Evolutionary conservation across 2,797 vertebrate genomes (phyloP).

Genomic region (Sebastes dallii): DNA sequence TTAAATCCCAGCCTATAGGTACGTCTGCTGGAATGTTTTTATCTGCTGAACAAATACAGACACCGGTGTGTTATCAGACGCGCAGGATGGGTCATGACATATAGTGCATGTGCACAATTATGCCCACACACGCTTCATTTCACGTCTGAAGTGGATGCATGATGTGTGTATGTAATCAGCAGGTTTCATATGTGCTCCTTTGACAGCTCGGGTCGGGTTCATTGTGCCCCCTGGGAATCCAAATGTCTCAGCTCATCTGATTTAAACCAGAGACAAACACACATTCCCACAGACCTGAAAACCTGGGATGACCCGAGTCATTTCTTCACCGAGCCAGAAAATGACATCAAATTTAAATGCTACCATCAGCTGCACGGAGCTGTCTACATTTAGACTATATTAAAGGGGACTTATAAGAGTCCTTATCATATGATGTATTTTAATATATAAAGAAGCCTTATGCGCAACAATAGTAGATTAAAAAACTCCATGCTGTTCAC

Average conservation of each 20-base stretch:
- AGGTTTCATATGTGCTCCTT: conserved; percentile 1
- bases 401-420: not conserved
- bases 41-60: conserved; percentile 40
- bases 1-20: conserved; percentile 59
- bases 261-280: conserved; percentile 1
- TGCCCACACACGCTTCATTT: conserved; percentile 18
- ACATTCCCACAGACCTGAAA: not conserved
- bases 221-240: conserved; percentile 2
- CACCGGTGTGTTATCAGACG: conserved; percentile 32
- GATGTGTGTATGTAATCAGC: conserved; percentile 5
- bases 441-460: not conserved
- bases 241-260: conserved; percentile 10
- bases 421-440: not conserved
- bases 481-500: not conserved
- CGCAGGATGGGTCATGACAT: conserved; percentile 18
- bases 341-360: conserved; percentile 9
- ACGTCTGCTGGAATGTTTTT: conserved; percentile 47
- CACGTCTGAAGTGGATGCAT: conserved; percentile 16
- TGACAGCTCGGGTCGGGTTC: conserved; percentile 1
- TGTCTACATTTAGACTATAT: not conserved
- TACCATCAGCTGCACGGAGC: not conserved
- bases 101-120: conserved; percentile 12
- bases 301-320: not conserved
- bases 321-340: not conserved
- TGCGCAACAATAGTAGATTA: not conserved